Evolutionary conservation across 2,113 vertebrate species (phyloP).

Genomic region (Tympanuchus pallidicinctus): DNA sequence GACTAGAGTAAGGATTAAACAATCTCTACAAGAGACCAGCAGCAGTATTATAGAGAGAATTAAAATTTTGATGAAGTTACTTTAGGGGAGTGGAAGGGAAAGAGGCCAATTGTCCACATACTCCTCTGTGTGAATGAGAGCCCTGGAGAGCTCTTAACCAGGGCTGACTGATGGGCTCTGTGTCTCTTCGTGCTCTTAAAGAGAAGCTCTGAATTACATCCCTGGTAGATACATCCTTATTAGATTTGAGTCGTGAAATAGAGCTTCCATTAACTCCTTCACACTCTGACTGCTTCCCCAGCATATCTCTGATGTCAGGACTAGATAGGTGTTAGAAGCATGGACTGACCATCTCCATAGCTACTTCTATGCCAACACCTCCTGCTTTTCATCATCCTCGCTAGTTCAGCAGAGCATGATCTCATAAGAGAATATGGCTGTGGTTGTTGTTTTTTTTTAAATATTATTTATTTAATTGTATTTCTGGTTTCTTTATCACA

Average conservation of each 20-base stretch:
- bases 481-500: background rate
- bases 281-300: background rate
- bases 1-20: background rate
- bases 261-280: background rate
- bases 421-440: background rate
- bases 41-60: background rate
- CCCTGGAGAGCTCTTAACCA: conserved; percentile 14
- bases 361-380: background rate
- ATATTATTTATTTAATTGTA: background rate
- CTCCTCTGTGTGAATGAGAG: background rate
- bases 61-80: conserved; percentile 18
- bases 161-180: background rate
- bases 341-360: background rate
- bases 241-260: conserved; percentile 5
- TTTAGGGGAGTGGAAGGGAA: background rate
- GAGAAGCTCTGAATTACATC: conserved; percentile 15
- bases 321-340: background rate
- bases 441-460: no score
- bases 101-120: background rate
- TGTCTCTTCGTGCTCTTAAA: background rate
- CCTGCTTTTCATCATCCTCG: background rate
- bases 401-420: background rate
- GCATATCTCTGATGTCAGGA: background rate
- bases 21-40: background rate
- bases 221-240: conserved; percentile 8